A percentile compares a stretch with the other conserved stretches of the same genome.
Evolutionary conservation across 2,113 vertebrate genomes (phyloP).

Genomic region (Phylloscopus trochilus): DNA sequence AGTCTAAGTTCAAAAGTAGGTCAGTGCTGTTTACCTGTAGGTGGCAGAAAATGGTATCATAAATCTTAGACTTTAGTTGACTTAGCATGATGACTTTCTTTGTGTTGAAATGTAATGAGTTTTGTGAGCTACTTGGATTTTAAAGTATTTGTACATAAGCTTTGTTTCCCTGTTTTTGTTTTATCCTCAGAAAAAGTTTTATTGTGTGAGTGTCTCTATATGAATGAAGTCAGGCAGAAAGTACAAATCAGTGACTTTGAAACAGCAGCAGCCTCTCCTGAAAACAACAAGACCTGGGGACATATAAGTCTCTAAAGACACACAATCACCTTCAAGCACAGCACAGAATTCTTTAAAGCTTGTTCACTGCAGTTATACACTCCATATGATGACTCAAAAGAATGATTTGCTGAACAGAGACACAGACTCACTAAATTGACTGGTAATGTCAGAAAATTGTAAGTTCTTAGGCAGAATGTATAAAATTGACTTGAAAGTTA

Average conservation of each 20-base stretch:
- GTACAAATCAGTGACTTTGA: conserved; percentile 21
- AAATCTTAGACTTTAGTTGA: neutral
- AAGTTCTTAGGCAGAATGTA: neutral
- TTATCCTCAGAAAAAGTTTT: neutral
- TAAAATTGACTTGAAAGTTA: neutral
- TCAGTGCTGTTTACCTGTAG: neutral
- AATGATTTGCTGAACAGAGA: neutral
- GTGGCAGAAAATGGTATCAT: neutral
- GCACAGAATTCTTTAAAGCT: neutral
- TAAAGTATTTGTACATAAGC: neutral
- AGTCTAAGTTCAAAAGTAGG: neutral
- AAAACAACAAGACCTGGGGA: neutral
- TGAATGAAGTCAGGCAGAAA: neutral
- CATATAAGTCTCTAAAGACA: neutral
- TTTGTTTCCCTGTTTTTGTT: neutral
- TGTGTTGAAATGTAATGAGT: neutral
- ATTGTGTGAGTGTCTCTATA: neutral
- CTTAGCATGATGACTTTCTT: neutral
- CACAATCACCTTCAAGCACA: neutral
- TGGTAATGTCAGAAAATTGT: neutral
- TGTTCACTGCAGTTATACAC: neutral
- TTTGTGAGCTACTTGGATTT: neutral
- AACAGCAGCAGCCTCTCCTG: neutral
- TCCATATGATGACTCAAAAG: neutral
- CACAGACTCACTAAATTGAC: neutral